A percentile compares a stretch with the other conserved stretches of the same genome.
These are phyloP conservation scores for Clivina fossor DNA, from an alignment of 2,888 invertebrate species.

Conservation along the genomic window DNA sequence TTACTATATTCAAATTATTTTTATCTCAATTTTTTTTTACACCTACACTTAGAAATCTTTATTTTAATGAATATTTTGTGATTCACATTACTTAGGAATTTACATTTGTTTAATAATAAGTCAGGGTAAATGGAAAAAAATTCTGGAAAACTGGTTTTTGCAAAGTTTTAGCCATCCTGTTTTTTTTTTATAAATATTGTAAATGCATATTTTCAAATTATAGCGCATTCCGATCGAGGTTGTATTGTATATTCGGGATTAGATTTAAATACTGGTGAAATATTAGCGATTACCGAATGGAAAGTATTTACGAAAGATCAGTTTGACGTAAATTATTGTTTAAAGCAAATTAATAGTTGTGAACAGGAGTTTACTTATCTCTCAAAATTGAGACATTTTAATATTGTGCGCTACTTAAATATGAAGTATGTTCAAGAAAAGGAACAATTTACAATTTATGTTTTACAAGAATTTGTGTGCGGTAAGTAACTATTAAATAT, in stretches of 20 bases:
- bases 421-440: slow-evolving; percentile 65
- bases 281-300: slow-evolving; percentile 79
- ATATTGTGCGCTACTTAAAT: slow-evolving; percentile 75
- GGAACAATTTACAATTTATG: slow-evolving; percentile 65
- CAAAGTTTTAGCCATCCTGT: too few species aligned
- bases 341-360: slow-evolving; percentile 64
- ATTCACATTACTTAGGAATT: too few species aligned
- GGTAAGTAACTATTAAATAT: slow-evolving; percentile 48
- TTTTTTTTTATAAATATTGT: neutral
- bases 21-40: too few species aligned
- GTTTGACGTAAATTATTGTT: slow-evolving; percentile 50
- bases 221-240: slow-evolving; percentile 73
- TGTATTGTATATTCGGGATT: slow-evolving; percentile 75
- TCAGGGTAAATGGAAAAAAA: too few species aligned
- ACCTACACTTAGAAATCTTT: too few species aligned
- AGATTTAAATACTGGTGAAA: slow-evolving; percentile 71
- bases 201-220: slow-evolving; percentile 7
- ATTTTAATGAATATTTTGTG: too few species aligned
- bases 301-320: slow-evolving; percentile 55
- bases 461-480: slow-evolving; percentile 69
- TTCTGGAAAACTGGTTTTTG: too few species aligned
- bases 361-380: slow-evolving; percentile 79
- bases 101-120: too few species aligned
- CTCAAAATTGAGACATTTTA: slow-evolving; percentile 68
- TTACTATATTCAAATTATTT: too few species aligned